These are phyloP conservation scores for Pollachius pollachius DNA, from an alignment of 2,113 vertebrate genomes.

Conservation along the genomic window DNA sequence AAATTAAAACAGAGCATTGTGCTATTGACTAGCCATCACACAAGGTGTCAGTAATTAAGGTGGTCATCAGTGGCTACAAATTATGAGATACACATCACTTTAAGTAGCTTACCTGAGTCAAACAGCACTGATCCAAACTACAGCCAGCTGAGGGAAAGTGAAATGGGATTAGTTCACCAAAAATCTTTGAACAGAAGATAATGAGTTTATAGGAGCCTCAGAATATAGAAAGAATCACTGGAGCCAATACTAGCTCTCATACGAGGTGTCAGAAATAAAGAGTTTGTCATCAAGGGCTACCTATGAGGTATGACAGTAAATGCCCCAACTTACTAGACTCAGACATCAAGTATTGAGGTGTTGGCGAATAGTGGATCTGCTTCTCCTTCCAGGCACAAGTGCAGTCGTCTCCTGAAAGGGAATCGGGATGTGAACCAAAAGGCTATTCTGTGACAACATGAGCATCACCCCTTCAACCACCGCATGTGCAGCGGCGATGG, in stretches of 20 bases:
- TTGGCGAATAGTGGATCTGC: neutral
- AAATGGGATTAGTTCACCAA: too few species aligned
- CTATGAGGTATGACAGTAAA: neutral
- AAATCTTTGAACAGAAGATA: too few species aligned
- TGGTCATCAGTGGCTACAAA: conserved; percentile 12
- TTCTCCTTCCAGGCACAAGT: too few species aligned
- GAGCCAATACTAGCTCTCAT: conserved; percentile 7
- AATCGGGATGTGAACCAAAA: too few species aligned
- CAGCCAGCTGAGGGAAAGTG: too few species aligned
- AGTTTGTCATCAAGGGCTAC: conserved; percentile 11
- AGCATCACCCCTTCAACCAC: neutral
- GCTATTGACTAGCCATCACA: conserved; percentile 4
- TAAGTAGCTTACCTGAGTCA: neutral
- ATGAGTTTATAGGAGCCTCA: neutral
- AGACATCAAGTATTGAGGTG: neutral
- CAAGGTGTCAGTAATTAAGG: conserved; percentile 14
- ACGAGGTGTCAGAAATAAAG: conserved; percentile 17
- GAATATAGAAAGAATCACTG: conserved; percentile 4
- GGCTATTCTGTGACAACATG: neutral
- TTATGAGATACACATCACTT: neutral
- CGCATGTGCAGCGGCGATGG: too few species aligned
- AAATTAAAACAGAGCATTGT: neutral
- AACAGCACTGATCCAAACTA: neutral
- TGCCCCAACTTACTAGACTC: neutral
- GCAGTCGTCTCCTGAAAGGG: too few species aligned